These are phyloP conservation scores for Psammodynastes pulverulentus DNA, from an alignment of 2,113 vertebrate genomes.

Conservation along the genomic window DNA sequence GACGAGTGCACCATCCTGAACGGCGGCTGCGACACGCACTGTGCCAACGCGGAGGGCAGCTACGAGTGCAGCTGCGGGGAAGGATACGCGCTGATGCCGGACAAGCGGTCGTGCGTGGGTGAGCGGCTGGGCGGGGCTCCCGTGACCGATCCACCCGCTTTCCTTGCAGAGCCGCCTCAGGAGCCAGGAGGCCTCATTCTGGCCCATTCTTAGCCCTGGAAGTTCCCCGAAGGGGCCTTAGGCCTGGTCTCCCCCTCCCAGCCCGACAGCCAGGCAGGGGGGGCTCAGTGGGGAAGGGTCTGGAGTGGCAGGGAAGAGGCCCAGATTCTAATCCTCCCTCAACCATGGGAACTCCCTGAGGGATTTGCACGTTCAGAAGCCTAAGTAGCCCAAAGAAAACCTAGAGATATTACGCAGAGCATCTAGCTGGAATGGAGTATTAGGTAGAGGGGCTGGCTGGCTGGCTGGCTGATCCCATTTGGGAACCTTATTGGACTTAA, in stretches of 20 bases:
- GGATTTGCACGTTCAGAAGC: background rate
- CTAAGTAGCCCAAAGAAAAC: background rate
- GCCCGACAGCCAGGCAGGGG: background rate
- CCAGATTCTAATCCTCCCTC: background rate
- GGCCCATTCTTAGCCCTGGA: background rate
- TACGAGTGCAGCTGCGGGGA: constrained; percentile 88
- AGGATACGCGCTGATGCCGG: constrained; percentile 85
- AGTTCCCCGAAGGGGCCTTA: background rate
- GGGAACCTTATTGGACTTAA: background rate
- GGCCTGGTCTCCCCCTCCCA: too few relatives aligned
- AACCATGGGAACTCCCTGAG: background rate
- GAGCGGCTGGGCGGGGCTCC: accelerated
- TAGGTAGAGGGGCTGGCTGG: background rate
- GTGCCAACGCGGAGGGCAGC: constrained; percentile 89
- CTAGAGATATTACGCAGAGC: background rate
- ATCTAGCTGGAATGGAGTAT: background rate
- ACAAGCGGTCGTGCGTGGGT: constrained; percentile 87
- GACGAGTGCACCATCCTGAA: constrained; percentile 78
- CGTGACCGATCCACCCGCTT: too few relatives aligned
- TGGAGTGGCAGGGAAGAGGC: background rate
- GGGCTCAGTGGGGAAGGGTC: background rate
- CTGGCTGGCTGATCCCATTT: background rate
- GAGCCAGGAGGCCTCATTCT: background rate
- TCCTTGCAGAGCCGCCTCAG: background rate
- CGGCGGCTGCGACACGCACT: constrained; percentile 86